Evolutionary conservation across 2,888 invertebrate species (phyloP).

Genomic region (Chrysopilus asiliformis): DNA sequence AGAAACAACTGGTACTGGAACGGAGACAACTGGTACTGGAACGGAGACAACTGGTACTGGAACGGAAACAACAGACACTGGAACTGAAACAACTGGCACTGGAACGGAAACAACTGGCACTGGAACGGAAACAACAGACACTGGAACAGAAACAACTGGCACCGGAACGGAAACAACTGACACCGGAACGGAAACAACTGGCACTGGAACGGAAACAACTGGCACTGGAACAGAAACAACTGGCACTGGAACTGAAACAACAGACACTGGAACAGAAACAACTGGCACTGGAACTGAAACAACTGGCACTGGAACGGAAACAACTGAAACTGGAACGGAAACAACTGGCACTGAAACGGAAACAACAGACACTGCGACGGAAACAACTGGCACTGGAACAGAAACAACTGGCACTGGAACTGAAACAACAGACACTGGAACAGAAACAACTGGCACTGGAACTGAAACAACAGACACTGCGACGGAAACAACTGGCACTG

Average conservation of each 20-base stretch:
- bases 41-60: slow-evolving; percentile 4
- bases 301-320: background rate
- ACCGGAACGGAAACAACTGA: slow-evolving; percentile 1
- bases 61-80: too few relatives aligned
- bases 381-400: background rate
- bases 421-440: background rate
- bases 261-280: slow-evolving; percentile 3
- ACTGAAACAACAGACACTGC: background rate
- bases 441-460: background rate
- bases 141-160: background rate
- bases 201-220: too few relatives aligned
- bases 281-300: slow-evolving; percentile 9
- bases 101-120: slow-evolving; percentile 16
- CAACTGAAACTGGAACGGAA: background rate
- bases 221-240: slow-evolving; percentile 2
- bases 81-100: background rate
- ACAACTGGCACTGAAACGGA: slow-evolving; percentile 12
- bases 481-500: background rate
- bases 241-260: slow-evolving; percentile 1
- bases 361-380: slow-evolving; percentile 14
- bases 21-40: slow-evolving; percentile 4
- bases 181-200: too few relatives aligned
- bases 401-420: background rate
- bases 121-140: background rate
- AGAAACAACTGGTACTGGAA: background rate